Evolutionary conservation across 2,113 vertebrate genomes (phyloP), one percentile per base, ranked within the genome.

Genomic region (Brachyistius frenatus): DNA sequence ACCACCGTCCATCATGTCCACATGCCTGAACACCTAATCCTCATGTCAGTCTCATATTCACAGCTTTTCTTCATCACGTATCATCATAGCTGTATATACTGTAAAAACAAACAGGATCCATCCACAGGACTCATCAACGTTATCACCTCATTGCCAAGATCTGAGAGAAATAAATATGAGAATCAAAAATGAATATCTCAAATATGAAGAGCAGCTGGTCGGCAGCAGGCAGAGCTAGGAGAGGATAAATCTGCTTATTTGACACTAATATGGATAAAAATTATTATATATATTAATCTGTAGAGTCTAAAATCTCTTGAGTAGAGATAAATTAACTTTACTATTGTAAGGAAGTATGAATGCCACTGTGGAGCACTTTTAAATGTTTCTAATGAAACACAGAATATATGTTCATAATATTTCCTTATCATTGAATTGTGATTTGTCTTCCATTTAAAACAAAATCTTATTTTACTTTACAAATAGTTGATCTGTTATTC

Each of bases 31-130:
- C 81, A 71, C 47, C 81, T 76, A 83, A 89, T 86, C 80, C 75
- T 82, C 33, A 30, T 72, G 80, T 86, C 83, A 77, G 73, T 76
- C 36, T 83, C 36, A 75, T 76, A 82, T 90, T 91, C 87, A 80
- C 68, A 57, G 60, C 30, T 77, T 81, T 81, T 86, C 77, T 73
- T 70, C 68, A 60, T 83, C 73, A 60, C 74, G 85, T 81, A 70
- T 76, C 78, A 53, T 77, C 47, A 36, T 39, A 30, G 58, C 75
- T 71, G 66, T 77, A 46, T 85, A 65, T 65, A 67, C 53, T 81
- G 49, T 71, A 66, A 53, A 75, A 84, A 61, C 65, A 83, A 83
- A 87, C 80, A 39, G 0, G 33, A 77, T 72, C 52, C 76, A 44
- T 66, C 70, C 63, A 52, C 54, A 37, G 44, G 81, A 54, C 16